These are phyloP conservation scores for Perca flavescens DNA, from an alignment of 2,113 vertebrate species.

Conservation along the genomic window DNA sequence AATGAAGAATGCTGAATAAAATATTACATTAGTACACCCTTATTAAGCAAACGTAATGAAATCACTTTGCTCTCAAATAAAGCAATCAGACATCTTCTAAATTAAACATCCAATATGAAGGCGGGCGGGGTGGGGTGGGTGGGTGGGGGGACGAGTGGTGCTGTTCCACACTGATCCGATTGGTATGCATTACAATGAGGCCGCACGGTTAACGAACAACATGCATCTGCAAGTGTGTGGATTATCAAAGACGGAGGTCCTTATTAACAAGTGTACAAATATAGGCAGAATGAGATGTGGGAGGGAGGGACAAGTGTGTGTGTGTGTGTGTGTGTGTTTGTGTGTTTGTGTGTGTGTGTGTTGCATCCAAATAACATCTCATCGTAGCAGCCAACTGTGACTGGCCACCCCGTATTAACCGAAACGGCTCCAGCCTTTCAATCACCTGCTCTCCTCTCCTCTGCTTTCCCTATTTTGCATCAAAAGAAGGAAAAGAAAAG, in stretches of 20 bases:
- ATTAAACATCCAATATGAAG: background rate
- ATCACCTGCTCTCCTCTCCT: slow-evolving; percentile 6
- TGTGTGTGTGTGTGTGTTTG: slow-evolving; percentile 16
- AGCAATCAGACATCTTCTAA: too few relatives aligned
- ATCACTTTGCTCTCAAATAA: too few relatives aligned
- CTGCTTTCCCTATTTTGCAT: slow-evolving; percentile 7
- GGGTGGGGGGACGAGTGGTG: background rate
- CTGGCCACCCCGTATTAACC: slow-evolving; percentile 23
- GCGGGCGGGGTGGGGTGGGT: background rate
- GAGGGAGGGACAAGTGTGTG: background rate
- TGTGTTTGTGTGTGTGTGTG: slow-evolving; percentile 13
- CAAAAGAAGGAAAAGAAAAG: background rate
- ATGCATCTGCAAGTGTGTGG: slow-evolving; percentile 6
- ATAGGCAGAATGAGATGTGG: slow-evolving; percentile 17
- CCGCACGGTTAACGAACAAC: slow-evolving; percentile 42
- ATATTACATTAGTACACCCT: slow-evolving; percentile 64
- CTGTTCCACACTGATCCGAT: slow-evolving; percentile 25
- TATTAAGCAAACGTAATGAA: background rate
- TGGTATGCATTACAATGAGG: slow-evolving; percentile 64
- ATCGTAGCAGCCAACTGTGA: slow-evolving; percentile 11
- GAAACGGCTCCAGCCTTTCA: slow-evolving; percentile 45
- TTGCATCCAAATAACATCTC: background rate
- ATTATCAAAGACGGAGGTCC: slow-evolving; percentile 56
- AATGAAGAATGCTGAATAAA: slow-evolving; percentile 58
- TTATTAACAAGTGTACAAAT: slow-evolving; percentile 64